Evolutionary conservation across 2,888 invertebrate genomes (phyloP).

Genomic region (Philereme transversata): DNA sequence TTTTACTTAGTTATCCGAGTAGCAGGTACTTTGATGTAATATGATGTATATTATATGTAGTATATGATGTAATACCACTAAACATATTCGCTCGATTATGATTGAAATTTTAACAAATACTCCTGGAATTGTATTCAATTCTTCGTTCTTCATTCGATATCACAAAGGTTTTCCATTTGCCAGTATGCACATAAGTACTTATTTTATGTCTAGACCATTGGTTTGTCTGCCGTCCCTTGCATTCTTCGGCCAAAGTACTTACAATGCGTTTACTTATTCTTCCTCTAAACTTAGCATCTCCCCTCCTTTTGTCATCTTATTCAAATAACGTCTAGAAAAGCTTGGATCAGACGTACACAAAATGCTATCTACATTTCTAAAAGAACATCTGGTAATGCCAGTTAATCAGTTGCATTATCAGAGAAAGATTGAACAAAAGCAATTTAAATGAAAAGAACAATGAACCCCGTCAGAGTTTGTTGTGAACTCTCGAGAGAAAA

Average conservation of each 20-base stretch:
- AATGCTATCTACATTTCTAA: conserved; percentile 24
- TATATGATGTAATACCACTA: neutral
- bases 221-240: conserved; percentile 4
- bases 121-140: neutral
- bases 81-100: neutral
- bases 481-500: conserved; percentile 71
- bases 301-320: conserved; percentile 11
- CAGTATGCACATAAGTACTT: conserved; percentile 3
- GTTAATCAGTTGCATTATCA: conserved; percentile 33
- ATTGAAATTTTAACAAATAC: neutral
- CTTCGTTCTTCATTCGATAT: neutral
- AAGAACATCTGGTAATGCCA: conserved; percentile 32
- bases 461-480: conserved; percentile 62
- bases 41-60: too few relatives aligned
- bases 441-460: conserved; percentile 50
- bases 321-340: conserved; percentile 18
- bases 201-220: conserved; percentile 14
- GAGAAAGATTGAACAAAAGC: conserved; percentile 37
- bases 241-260: neutral
- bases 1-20: neutral
- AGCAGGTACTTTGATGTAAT: too few relatives aligned
- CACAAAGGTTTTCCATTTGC: neutral
- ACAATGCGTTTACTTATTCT: conserved; percentile 14
- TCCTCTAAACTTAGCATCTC: neutral
- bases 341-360: conserved; percentile 11